phyloP scores from a whole-genome alignment of 1,140 invertebrate genomes.

The Papilio polyxenes region DNA sequence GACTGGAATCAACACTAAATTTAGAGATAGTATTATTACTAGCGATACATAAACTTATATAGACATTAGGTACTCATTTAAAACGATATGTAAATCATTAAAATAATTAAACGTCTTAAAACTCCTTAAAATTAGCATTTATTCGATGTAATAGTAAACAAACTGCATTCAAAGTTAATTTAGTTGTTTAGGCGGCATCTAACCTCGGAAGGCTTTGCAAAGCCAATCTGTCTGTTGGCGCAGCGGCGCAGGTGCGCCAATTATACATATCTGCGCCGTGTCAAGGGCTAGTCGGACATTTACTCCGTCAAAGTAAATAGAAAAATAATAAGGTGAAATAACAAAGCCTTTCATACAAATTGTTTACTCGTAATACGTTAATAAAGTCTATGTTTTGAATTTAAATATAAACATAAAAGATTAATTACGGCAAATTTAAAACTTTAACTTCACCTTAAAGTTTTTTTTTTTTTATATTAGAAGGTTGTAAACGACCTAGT shows the following conservation, averaged over 20 bases:
- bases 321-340: constrained; percentile 1
- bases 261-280: constrained; percentile 4
- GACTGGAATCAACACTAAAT: background rate
- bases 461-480: too few species aligned
- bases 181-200: constrained; percentile 19
- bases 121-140: background rate
- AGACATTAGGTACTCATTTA: background rate
- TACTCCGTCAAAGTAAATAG: background rate
- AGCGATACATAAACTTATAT: too few species aligned
- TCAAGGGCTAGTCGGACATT: constrained; percentile 5
- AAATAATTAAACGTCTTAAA: background rate
- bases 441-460: too few species aligned
- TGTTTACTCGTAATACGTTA: background rate
- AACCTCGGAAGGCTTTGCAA: constrained; percentile 10
- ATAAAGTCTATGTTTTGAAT: background rate
- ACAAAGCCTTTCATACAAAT: background rate
- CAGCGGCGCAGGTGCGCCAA: constrained; percentile 27
- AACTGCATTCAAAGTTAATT: constrained; percentile 3
- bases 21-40: background rate
- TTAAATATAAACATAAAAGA: too few species aligned
- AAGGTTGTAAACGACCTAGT: too few species aligned
- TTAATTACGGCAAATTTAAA: too few species aligned
- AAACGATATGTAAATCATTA: background rate
- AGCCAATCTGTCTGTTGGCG: constrained; percentile 21
- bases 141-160: background rate